phyloP scores from a whole-genome alignment of 1,140 invertebrate species.

The Hyles euphorbiae region DNA sequence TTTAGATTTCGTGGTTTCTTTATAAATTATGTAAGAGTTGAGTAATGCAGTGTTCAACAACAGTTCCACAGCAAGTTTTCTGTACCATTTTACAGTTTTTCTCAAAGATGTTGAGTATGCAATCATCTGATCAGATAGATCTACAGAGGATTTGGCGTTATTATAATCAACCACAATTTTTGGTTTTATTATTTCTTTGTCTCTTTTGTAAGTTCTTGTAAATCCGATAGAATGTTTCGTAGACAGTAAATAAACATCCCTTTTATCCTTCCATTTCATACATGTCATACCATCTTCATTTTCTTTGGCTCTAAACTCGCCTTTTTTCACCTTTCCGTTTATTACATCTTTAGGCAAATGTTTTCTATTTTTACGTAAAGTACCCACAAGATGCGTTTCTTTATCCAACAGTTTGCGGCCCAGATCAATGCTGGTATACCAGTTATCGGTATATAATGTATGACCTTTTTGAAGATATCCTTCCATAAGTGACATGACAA shows the following conservation, averaged over 20 bases:
- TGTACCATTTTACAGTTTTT: conserved; percentile 24
- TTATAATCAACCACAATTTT: conserved; percentile 34
- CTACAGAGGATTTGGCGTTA: conserved; percentile 41
- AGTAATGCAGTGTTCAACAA: too few species aligned
- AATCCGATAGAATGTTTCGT: conserved; percentile 10
- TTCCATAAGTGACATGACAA: conserved; percentile 34
- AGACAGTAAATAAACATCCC: too few species aligned
- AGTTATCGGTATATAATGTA: conserved; percentile 56
- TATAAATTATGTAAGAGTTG: too few species aligned
- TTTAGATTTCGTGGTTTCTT: too few species aligned
- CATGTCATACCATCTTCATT: conserved; percentile 50
- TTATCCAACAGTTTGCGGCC: conserved; percentile 43
- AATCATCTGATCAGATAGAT: conserved; percentile 49
- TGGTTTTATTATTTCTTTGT: conserved; percentile 25
- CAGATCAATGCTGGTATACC: conserved; percentile 53
- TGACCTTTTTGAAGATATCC: conserved; percentile 38
- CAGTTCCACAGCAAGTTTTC: too few species aligned
- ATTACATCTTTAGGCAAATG: conserved; percentile 6
- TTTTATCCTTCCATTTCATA: conserved; percentile 33
- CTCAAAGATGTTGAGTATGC: conserved; percentile 39
- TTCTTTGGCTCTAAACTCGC: conserved; percentile 36
- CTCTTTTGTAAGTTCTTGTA: conserved; percentile 8
- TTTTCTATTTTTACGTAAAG: conserved; percentile 9
- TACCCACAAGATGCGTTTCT: not conserved
- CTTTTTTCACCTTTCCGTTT: conserved; percentile 41